Evolutionary conservation across 2,113 vertebrate genomes (phyloP), one percentile per base, ranked within the genome.

Genomic region (Erythrocebus patas): DNA sequence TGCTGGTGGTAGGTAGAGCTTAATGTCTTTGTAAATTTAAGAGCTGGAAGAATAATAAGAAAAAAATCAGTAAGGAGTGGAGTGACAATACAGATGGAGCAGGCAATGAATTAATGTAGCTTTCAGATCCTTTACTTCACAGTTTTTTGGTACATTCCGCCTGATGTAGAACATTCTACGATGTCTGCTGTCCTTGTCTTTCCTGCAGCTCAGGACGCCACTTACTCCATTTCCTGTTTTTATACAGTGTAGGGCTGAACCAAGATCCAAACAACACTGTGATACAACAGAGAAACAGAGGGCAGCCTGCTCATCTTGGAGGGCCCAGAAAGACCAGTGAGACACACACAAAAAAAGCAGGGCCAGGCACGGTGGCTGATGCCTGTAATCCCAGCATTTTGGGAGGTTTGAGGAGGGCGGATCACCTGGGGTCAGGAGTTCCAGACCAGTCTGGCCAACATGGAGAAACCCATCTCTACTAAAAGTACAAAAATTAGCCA

Each of bases 351-450:
- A 30, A 64, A 13, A 30, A 89, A 66, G 52, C 52, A 55, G 16
- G 52, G 52, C 52, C 52, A 55, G 52, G 52, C 2, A 6, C 2
- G 18, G 52, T 55, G 52, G 52, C 52, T 55, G 6, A 55, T 2
- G 18, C 52, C 18, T 55, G 52, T 55, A 20, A 55, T 55, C 17
- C 52, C 52, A 55, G 52, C 52, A 55, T 55, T 55, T 55, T 55
- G 52, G 52, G 18, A 55, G 52, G 18, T 6, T 6, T 0, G 16
- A 17, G 5, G 52, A 18, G 5, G 52, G 16, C 1, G 52, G 6
- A 52, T 52, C 52, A 52, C 17, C 52, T 55, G 52, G 20, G 18
- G 52, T 20, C 52, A 55, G 18, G 52, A 55, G 18, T 55, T 55
- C 0, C 18, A 55, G 52, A 55, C 52, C 52, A 55, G 52, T 18